A percentile compares a stretch with the other conserved stretches of the same genome.
These are phyloP conservation scores for Salvelinus fontinalis DNA, from an alignment of 2,113 vertebrate genomes.

Conservation along the genomic window DNA sequence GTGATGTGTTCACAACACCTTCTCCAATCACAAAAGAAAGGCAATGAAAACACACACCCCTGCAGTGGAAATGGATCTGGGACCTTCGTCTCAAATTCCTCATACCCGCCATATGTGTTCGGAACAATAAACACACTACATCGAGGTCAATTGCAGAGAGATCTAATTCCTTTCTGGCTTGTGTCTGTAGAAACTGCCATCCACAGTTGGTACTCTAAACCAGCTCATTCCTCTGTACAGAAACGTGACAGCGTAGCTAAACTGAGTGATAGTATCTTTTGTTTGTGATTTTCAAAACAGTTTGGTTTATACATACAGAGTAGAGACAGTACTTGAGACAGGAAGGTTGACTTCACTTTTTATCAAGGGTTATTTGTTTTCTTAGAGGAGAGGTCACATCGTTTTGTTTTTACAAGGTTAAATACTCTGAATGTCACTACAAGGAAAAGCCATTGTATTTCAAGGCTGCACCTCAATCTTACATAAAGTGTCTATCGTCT, in stretches of 20 bases:
- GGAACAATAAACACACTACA: constrained; percentile 2
- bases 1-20: not conserved
- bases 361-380: too few species aligned
- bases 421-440: too few species aligned
- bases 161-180: not conserved
- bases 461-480: too few species aligned
- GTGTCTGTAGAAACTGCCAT: not conserved
- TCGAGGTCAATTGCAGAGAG: not conserved
- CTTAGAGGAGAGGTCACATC: too few species aligned
- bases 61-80: not conserved
- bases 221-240: not conserved
- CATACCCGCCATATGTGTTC: not conserved
- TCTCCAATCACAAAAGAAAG: not conserved
- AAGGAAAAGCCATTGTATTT: too few species aligned
- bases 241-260: not conserved
- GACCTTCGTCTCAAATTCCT: not conserved
- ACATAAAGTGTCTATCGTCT: not conserved
- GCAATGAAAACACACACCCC: not conserved
- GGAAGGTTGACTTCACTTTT: too few species aligned
- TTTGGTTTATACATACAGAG: too few species aligned
- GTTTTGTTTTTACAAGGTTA: too few species aligned
- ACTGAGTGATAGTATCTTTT: too few species aligned
- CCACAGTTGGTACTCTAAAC: not conserved
- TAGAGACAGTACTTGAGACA: too few species aligned
- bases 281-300: too few species aligned